Conservation (phyloP, 2,113 vertebrate genomes). For the Myxocyprinus asiaticus region DNA sequence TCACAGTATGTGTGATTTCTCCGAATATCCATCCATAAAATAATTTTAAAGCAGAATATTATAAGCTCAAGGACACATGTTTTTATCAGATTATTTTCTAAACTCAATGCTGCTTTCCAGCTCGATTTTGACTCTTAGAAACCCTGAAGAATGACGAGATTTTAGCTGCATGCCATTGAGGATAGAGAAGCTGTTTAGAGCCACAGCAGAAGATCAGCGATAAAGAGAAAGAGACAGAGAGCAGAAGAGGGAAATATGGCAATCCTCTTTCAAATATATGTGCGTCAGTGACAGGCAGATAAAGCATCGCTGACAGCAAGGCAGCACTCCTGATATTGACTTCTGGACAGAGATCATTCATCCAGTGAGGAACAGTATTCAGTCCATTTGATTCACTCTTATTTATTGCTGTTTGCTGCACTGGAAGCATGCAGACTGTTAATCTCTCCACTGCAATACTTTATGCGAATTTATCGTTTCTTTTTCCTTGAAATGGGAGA, state of each 20-base stretch:
- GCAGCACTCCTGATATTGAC: constrained; percentile 70
- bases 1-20: too few species aligned
- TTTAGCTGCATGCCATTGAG: background rate
- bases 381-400: constrained; percentile 59
- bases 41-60: too few species aligned
- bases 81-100: too few species aligned
- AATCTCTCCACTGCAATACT: constrained; percentile 59
- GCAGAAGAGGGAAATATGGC: constrained; percentile 60
- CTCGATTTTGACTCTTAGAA: background rate
- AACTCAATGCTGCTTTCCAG: constrained; percentile 28
- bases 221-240: constrained; percentile 20
- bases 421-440: constrained; percentile 50
- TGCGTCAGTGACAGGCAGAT: constrained; percentile 66
- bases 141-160: background rate
- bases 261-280: constrained; percentile 67
- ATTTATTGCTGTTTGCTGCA: constrained; percentile 59
- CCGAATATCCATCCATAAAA: too few species aligned
- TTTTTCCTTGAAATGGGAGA: constrained; percentile 42
- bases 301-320: constrained; percentile 69
- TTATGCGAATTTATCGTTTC: constrained; percentile 55
- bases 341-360: constrained; percentile 71
- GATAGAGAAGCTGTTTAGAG: background rate
- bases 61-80: too few species aligned
- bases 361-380: constrained; percentile 59
- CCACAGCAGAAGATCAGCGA: background rate